Conservation (phyloP, 2,797 vertebrate species). For the Propithecus deckenii region DNA sequence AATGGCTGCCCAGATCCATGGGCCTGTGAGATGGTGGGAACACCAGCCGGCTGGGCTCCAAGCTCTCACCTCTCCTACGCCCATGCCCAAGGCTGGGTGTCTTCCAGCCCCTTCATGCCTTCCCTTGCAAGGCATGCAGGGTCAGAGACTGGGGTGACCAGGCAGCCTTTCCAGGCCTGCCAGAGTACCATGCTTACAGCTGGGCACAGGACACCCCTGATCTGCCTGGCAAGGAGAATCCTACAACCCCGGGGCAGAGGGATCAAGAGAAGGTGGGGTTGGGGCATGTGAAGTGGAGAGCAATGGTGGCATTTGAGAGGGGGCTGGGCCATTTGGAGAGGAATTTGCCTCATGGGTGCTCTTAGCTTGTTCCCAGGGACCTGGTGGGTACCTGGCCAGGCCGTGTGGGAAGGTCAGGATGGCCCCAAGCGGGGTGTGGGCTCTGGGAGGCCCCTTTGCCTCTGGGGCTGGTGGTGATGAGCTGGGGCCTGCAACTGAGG, state of each 20-base stretch:
- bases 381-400: not conserved
- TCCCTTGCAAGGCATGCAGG: not conserved
- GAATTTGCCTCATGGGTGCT: not conserved
- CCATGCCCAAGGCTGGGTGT: not conserved
- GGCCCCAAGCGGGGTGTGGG: not conserved
- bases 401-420: not conserved
- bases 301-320: not conserved
- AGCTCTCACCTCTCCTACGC: conserved; percentile 35
- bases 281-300: not conserved
- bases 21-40: conserved; percentile 26
- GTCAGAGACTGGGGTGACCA: not conserved
- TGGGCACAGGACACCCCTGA: not conserved
- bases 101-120: not conserved
- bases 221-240: not conserved
- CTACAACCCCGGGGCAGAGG: not conserved
- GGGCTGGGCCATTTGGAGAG: not conserved
- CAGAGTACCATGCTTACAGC: not conserved
- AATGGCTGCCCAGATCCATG: not conserved
- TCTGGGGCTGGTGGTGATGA: not conserved
- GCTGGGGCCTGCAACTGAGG: not conserved
- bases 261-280: not conserved
- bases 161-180: not conserved
- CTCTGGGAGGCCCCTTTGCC: not conserved
- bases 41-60: not conserved
- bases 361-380: not conserved